Base-by-base conservation (phyloP, 2,888 invertebrate species). In the Chaetoderma sp. region DNA sequence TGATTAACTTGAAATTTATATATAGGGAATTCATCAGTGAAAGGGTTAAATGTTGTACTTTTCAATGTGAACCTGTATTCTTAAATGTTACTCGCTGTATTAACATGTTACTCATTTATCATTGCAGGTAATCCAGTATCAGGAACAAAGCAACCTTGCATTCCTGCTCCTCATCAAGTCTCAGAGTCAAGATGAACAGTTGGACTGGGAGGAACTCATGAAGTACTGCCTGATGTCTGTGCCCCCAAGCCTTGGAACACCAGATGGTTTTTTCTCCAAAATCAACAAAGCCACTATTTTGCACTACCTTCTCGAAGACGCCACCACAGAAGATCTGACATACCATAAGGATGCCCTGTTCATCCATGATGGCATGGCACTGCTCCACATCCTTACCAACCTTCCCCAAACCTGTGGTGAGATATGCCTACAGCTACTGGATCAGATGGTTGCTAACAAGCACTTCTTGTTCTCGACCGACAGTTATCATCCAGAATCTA, bases 181-280 rank as follows among this genome's bases (percentile, higher is more conserved):
- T 27, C 66, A 66, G 63, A 25, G 33, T 18, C 33, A 39, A 30
- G 58, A 63, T 30, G 58, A 63, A 28, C 66, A 62, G 3, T 27
- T 64, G 16, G 50, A 67, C 36, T 36, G 59, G 18, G 54, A 63
- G 13, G 63, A 64, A 30, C 52, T 66, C 42, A 66, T 66, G 66
- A 39, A n/a, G n/a, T 66, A 57, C 62, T 52, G 27, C 13, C 47
- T 63, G n/a, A 63, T 44, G 32, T 58, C 58, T 49, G 62, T 63
- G 4, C 62, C 60, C 21, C 60, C 30, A 6, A 61, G 66, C 30
- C 63, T 63, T 50, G 66, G 58, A 10, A 57, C 66, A 42, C 36
- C 50, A 28, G 66, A 66, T 63, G 66, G 58, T n/a, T 66, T 63
- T 39, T 66, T 63, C n/a, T n/a, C n/a, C n/a, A n/a, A n/a, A n/a